Evolutionary conservation across 2,113 vertebrate genomes (phyloP).

Genomic region (Vulpes vulpes): DNA sequence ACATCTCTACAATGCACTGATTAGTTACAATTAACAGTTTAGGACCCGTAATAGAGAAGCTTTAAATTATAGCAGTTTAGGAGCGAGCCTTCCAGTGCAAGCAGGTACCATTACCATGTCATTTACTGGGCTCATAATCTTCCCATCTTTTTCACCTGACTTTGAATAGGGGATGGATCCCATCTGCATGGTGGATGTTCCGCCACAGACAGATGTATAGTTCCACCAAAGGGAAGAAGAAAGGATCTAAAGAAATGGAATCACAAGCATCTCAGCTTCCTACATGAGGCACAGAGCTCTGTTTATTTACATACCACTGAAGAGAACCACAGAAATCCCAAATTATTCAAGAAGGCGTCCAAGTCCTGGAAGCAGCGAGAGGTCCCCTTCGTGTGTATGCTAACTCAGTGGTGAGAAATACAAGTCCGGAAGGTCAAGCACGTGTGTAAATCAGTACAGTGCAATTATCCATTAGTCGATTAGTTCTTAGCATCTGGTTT

Average conservation of each 20-base stretch:
- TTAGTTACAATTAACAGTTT: background rate
- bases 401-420: background rate
- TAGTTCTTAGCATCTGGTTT: too few relatives aligned
- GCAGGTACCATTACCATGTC: too few relatives aligned
- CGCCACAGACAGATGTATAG: too few relatives aligned
- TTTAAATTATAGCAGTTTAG: background rate
- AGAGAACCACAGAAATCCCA: background rate
- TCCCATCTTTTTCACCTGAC: background rate
- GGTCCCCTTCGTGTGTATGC: background rate
- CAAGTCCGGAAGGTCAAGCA: background rate
- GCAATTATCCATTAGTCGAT: too few relatives aligned
- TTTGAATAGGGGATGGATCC: background rate
- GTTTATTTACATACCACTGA: background rate
- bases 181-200: background rate
- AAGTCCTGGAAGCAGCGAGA: background rate
- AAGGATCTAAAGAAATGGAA: background rate
- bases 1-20: background rate
- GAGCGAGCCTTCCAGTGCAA: background rate
- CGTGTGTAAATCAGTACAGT: too few relatives aligned
- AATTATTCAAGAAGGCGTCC: background rate
- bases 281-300: fast-evolving
- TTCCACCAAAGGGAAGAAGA: fast-evolving
- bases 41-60: background rate
- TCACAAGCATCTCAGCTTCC: background rate
- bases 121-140: background rate